phyloP scores from a whole-genome alignment of 2,888 invertebrate genomes.

The Monopis laevigella region DNA sequence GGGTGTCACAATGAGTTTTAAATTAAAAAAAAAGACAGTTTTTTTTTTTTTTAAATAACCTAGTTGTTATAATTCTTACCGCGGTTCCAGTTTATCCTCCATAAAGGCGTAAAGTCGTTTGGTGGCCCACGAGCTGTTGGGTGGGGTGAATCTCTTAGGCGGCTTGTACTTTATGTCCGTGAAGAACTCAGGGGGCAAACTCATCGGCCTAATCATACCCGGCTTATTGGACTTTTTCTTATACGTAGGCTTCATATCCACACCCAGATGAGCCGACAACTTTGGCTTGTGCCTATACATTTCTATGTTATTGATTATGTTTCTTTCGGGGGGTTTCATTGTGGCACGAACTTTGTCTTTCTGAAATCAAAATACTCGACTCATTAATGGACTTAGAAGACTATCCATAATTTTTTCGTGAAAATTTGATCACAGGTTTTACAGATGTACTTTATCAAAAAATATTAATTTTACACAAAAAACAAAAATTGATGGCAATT shows the following conservation, averaged over 20 bases:
- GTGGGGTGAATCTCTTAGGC: constrained; percentile 42
- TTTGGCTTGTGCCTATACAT: background rate
- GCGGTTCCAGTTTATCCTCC: constrained; percentile 44
- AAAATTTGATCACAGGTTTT: too few relatives aligned
- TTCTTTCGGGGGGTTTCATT: constrained; percentile 23
- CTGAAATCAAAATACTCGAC: too few relatives aligned
- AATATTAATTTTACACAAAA: too few relatives aligned
- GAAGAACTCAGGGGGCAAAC: constrained; percentile 34
- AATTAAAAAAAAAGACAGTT: too few relatives aligned
- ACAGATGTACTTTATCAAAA: too few relatives aligned
- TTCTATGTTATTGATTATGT: background rate
- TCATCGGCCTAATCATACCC: too few relatives aligned
- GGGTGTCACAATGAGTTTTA: too few relatives aligned
- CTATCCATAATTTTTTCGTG: too few relatives aligned
- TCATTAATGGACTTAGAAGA: too few relatives aligned
- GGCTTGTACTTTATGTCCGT: constrained; percentile 51
- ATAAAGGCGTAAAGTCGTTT: constrained; percentile 46
- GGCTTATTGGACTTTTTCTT: background rate
- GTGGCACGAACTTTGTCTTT: constrained; percentile 32
- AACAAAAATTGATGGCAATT: too few relatives aligned
- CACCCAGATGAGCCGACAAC: too few relatives aligned
- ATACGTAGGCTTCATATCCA: background rate
- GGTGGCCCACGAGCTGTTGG: constrained; percentile 49
- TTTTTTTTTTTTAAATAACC: too few relatives aligned
- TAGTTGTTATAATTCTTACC: constrained; percentile 32